A percentile compares a stretch with the other conserved stretches of the same genome.
These are phyloP conservation scores for Pasiphila rectangulata DNA, from an alignment of 2,888 invertebrate species.

Conservation along the genomic window DNA sequence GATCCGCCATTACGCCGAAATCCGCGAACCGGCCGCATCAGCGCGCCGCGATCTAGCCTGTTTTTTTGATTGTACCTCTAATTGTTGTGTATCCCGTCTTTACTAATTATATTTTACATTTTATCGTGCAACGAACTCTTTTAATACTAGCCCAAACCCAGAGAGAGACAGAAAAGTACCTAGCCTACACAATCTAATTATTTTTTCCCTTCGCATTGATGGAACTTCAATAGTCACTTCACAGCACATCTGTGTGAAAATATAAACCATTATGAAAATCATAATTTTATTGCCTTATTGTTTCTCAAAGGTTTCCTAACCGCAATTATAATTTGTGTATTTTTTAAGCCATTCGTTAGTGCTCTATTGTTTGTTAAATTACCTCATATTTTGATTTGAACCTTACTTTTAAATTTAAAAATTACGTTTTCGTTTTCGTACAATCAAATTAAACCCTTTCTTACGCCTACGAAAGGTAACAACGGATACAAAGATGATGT, in stretches of 20 bases:
- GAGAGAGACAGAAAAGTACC: no score
- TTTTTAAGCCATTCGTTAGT: conserved; percentile 17
- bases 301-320: conserved; percentile 19
- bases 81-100: no score
- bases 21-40: no score
- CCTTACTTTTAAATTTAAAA: background rate
- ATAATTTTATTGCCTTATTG: conserved; percentile 24
- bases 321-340: conserved; percentile 20
- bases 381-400: background rate
- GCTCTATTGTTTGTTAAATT: conserved; percentile 27
- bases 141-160: no score
- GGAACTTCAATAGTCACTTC: no score
- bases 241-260: background rate
- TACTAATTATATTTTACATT: no score
- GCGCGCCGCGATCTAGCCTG: no score
- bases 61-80: no score
- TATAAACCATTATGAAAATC: conserved; percentile 17
- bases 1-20: no score
- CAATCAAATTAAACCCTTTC: conserved; percentile 3
- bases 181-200: no score
- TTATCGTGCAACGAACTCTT: no score
- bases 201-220: no score
- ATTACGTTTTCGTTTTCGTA: background rate
- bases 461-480: conserved; percentile 12
- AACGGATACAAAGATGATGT: background rate